Base-by-base conservation (phyloP, 2,113 vertebrate species). In the Gymnorhina tibicen region DNA sequence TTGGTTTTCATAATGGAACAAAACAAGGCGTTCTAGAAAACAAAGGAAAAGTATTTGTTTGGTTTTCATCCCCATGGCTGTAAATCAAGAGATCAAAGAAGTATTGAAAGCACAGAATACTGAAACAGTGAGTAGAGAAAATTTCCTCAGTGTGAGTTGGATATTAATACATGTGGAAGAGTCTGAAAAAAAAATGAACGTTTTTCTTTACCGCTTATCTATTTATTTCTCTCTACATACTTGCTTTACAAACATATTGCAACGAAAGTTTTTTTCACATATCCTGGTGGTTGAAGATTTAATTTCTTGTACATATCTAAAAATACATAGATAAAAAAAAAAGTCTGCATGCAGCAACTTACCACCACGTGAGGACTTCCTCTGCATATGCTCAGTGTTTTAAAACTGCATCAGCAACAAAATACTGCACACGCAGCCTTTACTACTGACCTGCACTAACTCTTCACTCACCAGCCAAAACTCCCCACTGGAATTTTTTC, bases 261-360 rank as follows among this genome's bases (percentile, higher is more conserved):
- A 91, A 49, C 13, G 17, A 74, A 95, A 81, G 44, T 89, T 93
- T 49, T 92, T 94, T 69, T 92, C 86, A 85, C 62, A 41, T 60
- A 89, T 95, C 85, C 82, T 92, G 75, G 70, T 95, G 52, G 58
- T 84, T 80, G 85, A 85, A 79, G 79, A 80, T 74, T 91, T 92
- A 21, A 72, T 95, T 95, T 85, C 85, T 95, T 83, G 30, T 81
- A 50, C 69, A 33, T 91, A n/a, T 93, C 93, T 97, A 96, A 96
- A 97, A 95, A 97, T 96, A 92, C 17, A 58, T 5, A 39, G 58
- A 89, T 62, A 8, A 21, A 67, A 66, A 37, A 73, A 62, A 58
- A 66, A 42, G 4, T 33, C 67, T 89, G 41, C 28, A 66, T 62
- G 79, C 55, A 77, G 91, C 83, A 93, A 49, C 77, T 96, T 82